Conservation (phyloP, 2,888 invertebrate species). For the Andrena bucephala region DNA sequence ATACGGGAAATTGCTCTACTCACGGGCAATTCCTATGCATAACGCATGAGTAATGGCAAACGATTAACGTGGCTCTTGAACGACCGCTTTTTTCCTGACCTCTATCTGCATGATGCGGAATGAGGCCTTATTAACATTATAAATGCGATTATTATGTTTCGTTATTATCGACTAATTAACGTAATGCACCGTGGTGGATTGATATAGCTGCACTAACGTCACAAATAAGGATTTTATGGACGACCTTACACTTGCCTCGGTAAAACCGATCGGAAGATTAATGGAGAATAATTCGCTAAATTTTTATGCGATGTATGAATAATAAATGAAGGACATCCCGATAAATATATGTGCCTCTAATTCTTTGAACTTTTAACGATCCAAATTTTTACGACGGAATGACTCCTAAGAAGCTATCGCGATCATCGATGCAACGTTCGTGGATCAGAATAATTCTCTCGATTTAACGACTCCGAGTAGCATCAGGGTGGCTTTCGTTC, state of each 20-base stretch:
- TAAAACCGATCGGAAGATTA: slow-evolving; percentile 22
- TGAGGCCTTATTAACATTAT: slow-evolving; percentile 66
- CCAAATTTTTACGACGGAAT: too few relatives aligned
- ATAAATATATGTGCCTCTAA: too few relatives aligned
- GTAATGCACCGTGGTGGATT: slow-evolving; percentile 61
- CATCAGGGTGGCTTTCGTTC: neutral
- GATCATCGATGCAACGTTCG: too few relatives aligned
- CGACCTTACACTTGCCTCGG: slow-evolving; percentile 36
- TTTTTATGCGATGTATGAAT: neutral
- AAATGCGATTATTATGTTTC: slow-evolving; percentile 71
- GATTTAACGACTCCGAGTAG: neutral
- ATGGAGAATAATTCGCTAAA: neutral
- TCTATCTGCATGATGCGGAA: slow-evolving; percentile 4
- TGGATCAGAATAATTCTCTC: neutral
- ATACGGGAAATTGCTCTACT: slow-evolving; percentile 12
- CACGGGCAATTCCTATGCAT: slow-evolving; percentile 45
- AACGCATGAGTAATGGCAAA: slow-evolving; percentile 40
- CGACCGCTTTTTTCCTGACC: slow-evolving; percentile 62
- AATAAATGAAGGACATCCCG: neutral
- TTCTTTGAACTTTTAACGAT: too few relatives aligned
- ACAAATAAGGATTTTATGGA: slow-evolving; percentile 51
- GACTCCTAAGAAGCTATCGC: too few relatives aligned
- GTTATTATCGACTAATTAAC: slow-evolving; percentile 70
- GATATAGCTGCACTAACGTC: slow-evolving; percentile 39
- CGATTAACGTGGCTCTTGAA: slow-evolving; percentile 41